Base-by-base conservation (phyloP, 2,797 vertebrate genomes). In the Ctenosaura bakeri region DNA sequence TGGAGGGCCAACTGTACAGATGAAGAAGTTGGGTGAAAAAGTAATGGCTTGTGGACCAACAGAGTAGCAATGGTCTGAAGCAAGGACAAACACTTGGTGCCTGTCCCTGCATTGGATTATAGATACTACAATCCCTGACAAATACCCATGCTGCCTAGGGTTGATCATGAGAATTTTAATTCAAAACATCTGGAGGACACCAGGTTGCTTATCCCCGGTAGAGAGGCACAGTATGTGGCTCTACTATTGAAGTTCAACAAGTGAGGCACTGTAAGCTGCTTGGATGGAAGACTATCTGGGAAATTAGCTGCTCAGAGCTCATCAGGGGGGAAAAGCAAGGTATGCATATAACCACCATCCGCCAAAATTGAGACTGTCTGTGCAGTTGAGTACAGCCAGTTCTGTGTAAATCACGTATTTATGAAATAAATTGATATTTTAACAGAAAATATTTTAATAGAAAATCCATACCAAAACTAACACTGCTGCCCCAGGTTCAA, bases 401-500 rank as follows among this genome's bases (percentile, higher is more conserved):
- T 9, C 10, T 42, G 13, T 24, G 50, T 32, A 80, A 52, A 35
- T 29, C 76, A 76, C 20, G 22, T 66, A 12, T 66, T 83, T 46
- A 10, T 64, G 69, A 89, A 92, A 88, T 92, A 91, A 89, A 82
- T 91, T 95, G 90, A 89, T 18, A 66, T 52, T 85, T 66, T 32
- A 42, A 90, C 66, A 92, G 93, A 93, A 94, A 92, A 89, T 18
- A 66, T 52, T 85, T 66, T 32, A 42, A 90, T 64, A 92, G 93
- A 93, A 94, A 92, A 89, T 0, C 32, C 69, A 93, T 88, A 95
- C 93, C 94, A 96, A 96, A 95, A 95, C 89, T 80, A 80, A 83
- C n/a, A 62, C 12, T 62, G 20, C 4, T 59, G 10, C n/a, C 42
- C 89, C 89, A 94, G 93, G 56, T 84, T 84, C 6, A 85, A 71